Conservation (phyloP, 2,888 invertebrate genomes). For the Eristalis intricaria region DNA sequence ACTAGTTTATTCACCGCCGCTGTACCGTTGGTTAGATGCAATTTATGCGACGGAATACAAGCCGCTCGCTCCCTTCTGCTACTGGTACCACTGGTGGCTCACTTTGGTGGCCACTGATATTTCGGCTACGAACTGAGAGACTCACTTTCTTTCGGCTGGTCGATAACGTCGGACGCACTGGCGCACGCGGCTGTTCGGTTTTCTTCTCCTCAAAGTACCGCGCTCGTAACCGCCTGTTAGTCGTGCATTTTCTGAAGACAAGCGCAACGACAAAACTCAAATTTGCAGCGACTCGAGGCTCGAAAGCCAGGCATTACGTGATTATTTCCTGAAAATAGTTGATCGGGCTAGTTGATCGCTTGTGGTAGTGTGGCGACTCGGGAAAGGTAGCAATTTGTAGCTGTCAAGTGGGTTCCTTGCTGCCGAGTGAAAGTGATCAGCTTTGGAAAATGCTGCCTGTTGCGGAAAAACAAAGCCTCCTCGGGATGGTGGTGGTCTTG, state of each 20-base stretch:
- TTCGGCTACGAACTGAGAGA: constrained; percentile 23
- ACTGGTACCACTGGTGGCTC: constrained; percentile 38
- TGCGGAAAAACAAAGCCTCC: constrained; percentile 37
- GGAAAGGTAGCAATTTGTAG: constrained; percentile 11
- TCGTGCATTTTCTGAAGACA: not conserved
- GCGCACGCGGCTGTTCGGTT: constrained; percentile 17
- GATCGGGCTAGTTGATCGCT: constrained; percentile 35
- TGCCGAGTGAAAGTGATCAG: constrained; percentile 52
- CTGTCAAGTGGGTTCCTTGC: constrained; percentile 27
- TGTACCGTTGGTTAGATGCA: constrained; percentile 22
- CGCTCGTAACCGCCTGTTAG: constrained; percentile 13
- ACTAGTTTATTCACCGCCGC: constrained; percentile 34
- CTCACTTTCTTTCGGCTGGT: constrained; percentile 57
- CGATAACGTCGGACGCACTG: constrained; percentile 45
- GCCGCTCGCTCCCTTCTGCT: constrained; percentile 45
- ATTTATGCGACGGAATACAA: constrained; percentile 27
- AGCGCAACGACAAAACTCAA: not conserved
- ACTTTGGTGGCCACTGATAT: constrained; percentile 34
- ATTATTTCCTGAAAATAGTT: constrained; percentile 57
- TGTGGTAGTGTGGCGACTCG: constrained; percentile 15
- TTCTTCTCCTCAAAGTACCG: constrained; percentile 11
- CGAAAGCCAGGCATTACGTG: constrained; percentile 48
- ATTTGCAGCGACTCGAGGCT: not conserved
- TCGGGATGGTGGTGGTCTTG: constrained; percentile 40
- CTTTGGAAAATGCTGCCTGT: not conserved